Evolutionary conservation across 2,113 vertebrate species (phyloP).

Genomic region (Gambusia holbrooki): DNA sequence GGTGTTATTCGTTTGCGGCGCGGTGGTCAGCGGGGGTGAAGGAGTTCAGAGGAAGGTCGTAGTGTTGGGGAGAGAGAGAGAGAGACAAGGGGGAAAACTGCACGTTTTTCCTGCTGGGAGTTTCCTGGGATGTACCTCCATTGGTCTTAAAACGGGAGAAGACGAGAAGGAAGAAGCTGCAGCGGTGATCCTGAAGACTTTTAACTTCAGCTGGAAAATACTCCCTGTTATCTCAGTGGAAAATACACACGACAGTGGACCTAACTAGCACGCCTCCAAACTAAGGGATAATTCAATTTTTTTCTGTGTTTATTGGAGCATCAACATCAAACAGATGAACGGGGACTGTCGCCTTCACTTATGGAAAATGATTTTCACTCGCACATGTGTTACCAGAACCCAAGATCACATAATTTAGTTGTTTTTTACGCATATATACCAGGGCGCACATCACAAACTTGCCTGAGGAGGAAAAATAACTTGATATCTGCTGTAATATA

Average conservation of each 20-base stretch:
- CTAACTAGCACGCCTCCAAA: constrained; percentile 51
- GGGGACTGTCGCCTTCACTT: constrained; percentile 65
- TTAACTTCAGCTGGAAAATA: constrained; percentile 34
- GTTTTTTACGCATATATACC: background rate
- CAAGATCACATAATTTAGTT: constrained; percentile 78
- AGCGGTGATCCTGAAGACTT: constrained; percentile 37
- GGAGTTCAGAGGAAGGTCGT: constrained; percentile 79
- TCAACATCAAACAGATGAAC: constrained; percentile 64
- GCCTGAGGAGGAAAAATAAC: constrained; percentile 5
- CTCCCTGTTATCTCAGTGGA: background rate
- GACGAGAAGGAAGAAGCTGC: constrained; percentile 24
- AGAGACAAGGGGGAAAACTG: constrained; percentile 31
- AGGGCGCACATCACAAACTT: constrained; percentile 34
- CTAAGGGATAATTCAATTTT: constrained; percentile 31
- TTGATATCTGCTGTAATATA: constrained; percentile 8
- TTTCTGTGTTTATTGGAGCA: constrained; percentile 10
- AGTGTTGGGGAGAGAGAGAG: constrained; percentile 15
- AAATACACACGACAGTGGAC: constrained; percentile 19
- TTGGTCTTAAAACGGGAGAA: constrained; percentile 45
- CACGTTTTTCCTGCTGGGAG: constrained; percentile 64
- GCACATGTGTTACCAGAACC: constrained; percentile 66
- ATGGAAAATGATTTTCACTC: constrained; percentile 76
- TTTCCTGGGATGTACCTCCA: constrained; percentile 71
- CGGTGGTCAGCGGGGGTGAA: constrained; percentile 71
- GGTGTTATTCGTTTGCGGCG: constrained; percentile 52